A percentile compares a stretch with the other conserved stretches of the same genome.
Conservation (phyloP, 1,140 invertebrate species). For the Ips typographus region DNA sequence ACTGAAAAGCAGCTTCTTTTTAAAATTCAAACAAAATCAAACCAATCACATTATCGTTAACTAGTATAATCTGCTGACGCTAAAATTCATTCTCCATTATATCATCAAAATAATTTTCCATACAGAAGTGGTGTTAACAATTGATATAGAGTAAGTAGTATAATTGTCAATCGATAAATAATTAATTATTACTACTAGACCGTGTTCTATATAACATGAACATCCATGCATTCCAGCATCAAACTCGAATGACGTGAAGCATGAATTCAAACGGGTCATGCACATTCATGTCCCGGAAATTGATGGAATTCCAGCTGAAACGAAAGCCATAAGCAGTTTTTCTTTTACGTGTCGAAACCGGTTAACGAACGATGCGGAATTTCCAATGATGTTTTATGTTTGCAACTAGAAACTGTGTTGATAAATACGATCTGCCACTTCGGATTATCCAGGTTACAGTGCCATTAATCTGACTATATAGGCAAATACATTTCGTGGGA, state of each 20-base stretch:
- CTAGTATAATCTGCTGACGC: too few species aligned
- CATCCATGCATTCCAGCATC: background rate
- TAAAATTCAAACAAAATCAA: too few species aligned
- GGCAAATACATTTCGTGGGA: background rate
- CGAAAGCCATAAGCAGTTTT: background rate
- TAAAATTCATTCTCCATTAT: too few species aligned
- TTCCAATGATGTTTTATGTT: background rate
- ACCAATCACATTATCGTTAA: too few species aligned
- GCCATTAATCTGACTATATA: background rate
- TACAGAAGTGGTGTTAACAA: too few species aligned
- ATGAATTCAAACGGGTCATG: constrained; percentile 11
- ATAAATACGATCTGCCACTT: too few species aligned
- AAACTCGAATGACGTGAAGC: constrained; percentile 7
- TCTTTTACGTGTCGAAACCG: background rate
- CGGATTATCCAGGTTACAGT: background rate
- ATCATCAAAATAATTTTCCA: too few species aligned
- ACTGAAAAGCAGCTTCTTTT: too few species aligned
- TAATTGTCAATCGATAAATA: too few species aligned
- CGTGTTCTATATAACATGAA: background rate
- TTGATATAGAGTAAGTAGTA: too few species aligned
- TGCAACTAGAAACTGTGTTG: too few species aligned
- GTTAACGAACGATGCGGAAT: background rate
- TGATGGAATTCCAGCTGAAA: constrained; percentile 7
- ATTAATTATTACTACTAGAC: background rate
- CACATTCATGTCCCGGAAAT: constrained; percentile 10